Evolutionary conservation across 1,140 invertebrate genomes (phyloP), one percentile per base, ranked within the genome.

Genomic region (Thaumatotibia leucotreta): DNA sequence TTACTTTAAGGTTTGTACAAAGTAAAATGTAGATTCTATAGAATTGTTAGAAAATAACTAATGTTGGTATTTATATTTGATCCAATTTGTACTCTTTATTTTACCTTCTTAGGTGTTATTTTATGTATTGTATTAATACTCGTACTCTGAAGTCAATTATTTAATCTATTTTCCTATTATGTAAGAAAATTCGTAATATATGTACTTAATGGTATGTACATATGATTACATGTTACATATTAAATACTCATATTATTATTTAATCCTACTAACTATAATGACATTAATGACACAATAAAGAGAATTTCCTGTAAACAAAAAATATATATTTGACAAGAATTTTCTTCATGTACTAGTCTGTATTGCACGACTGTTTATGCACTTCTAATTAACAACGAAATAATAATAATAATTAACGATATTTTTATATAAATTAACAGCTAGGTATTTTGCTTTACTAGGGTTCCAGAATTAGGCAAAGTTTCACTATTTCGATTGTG

Each of bases 401-500:
- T 58, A 22, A 4, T 27, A 58, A 24, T 58, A 49, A 49, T 58
- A n/a, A n/a, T n/a, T n/a, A n/a, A n/a, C n/a, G n/a, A n/a, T n/a
- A n/a, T 58, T 24, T 20, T 58, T n/a, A 14, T 24, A 14, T 58
- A 58, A 49, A 4, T 58, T 4, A 50, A 58, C 1, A 24, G 52
- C 52, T 58, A 58, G 52, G 52, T 58, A 58, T 27, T 10, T 27
- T 58, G 52, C 52, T 58, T 58, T 33, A 63, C 61, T 62, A 63
- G 61, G 61, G 61, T 58, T 58, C 4, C 52, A 14, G 52, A 27
- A 58, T 29, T 14, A 23, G 29, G 52, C 27, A 58, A 58, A 29
- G 52, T 29, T 58, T 58, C 52, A 58, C 2, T 11, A 11, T 39
- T n/a, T n/a, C 24, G 11, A 58, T 23, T 22, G 22, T 17, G n/a